Conservation (phyloP, 2,888 invertebrate genomes). For the Idaea straminata region DNA sequence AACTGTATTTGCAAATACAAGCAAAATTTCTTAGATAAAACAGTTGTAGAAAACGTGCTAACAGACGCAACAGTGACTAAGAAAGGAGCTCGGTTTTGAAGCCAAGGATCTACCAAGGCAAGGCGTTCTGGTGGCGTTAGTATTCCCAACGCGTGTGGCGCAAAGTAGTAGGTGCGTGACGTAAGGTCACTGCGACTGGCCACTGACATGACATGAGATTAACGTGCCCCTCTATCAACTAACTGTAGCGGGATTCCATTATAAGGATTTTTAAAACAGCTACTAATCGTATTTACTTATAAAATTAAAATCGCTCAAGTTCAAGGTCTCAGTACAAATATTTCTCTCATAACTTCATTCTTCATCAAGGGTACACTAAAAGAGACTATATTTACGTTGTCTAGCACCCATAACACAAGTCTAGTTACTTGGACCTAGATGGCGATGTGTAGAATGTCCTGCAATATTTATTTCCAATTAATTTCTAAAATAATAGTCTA, state of each 20-base stretch:
- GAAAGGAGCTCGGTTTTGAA: slow-evolving; percentile 80
- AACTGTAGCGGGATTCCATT: slow-evolving; percentile 7
- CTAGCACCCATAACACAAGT: too few relatives aligned
- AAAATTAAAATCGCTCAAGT: neutral
- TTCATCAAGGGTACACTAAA: neutral
- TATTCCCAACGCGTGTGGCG: slow-evolving; percentile 71
- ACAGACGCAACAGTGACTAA: slow-evolving; percentile 67
- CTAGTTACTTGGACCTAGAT: too few relatives aligned
- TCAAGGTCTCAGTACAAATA: neutral
- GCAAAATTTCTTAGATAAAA: slow-evolving; percentile 12
- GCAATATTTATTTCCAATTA: too few relatives aligned
- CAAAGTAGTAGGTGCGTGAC: slow-evolving; percentile 69
- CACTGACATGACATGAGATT: slow-evolving; percentile 70
- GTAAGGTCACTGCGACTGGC: slow-evolving; percentile 72
- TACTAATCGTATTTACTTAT: neutral
- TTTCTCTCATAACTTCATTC: neutral
- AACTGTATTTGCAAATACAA: slow-evolving; percentile 22
- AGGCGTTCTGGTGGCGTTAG: slow-evolving; percentile 74
- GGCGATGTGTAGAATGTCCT: too few relatives aligned
- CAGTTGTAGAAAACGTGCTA: slow-evolving; percentile 53
- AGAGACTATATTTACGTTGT: neutral
- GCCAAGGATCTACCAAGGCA: slow-evolving; percentile 80
- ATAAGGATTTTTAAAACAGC: neutral
- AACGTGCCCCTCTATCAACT: slow-evolving; percentile 47
- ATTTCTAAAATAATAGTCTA: neutral